These are phyloP conservation scores for Lathamus discolor DNA, from an alignment of 2,113 vertebrate genomes.

Conservation along the genomic window DNA sequence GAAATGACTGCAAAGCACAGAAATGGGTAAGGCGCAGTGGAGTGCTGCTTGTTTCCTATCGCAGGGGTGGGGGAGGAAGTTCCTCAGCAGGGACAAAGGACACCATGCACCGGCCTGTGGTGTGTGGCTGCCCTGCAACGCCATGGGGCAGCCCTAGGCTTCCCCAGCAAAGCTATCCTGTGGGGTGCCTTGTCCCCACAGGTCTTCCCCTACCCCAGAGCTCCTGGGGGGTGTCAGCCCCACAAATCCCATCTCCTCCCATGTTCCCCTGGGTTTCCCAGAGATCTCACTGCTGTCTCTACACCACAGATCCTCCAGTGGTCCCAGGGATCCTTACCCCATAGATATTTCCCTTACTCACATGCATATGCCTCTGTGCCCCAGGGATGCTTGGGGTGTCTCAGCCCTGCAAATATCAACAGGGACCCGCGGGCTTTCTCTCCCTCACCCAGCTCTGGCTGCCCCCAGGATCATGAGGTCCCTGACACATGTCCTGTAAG, in stretches of 20 bases:
- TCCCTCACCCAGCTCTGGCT: background rate
- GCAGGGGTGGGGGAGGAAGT: background rate
- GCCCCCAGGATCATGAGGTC: background rate
- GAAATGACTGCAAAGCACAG: background rate
- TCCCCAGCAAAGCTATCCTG: accelerated
- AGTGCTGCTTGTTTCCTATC: accelerated
- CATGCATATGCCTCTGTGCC: background rate
- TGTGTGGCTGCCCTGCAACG: background rate
- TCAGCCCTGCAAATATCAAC: background rate
- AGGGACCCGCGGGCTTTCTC: background rate
- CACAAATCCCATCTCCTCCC: too few relatives aligned
- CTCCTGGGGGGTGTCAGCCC: too few relatives aligned
- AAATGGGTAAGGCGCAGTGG: accelerated
- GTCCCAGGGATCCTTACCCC: background rate
- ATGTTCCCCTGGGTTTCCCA: too few relatives aligned
- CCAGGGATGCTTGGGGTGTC: background rate
- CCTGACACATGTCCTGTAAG: background rate
- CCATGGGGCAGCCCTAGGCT: background rate
- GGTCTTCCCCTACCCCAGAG: too few relatives aligned
- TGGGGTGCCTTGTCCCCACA: background rate
- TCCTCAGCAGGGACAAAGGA: background rate
- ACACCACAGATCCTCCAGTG: background rate
- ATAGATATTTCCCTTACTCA: background rate
- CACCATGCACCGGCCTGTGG: accelerated
- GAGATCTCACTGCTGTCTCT: background rate